Evolutionary conservation across 1,140 invertebrate species (phyloP).

Genomic region (Diabrotica undecimpunctata): DNA sequence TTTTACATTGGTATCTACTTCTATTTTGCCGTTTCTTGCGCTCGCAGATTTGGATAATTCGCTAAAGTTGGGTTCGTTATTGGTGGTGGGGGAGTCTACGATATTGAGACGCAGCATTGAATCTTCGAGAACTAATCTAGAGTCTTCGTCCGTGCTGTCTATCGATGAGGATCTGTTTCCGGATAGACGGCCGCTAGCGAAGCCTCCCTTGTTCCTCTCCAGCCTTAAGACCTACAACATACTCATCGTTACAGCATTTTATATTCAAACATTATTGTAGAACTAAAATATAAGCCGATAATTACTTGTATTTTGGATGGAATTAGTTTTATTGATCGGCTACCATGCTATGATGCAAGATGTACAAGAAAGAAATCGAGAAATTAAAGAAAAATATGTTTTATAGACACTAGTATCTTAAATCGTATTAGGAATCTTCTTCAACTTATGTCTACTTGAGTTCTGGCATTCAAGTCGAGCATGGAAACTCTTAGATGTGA

Average conservation of each 20-base stretch:
- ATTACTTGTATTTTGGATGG: too few species aligned
- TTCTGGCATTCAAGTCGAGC: too few species aligned
- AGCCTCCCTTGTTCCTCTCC: conserved; percentile 33
- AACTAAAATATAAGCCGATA: too few species aligned
- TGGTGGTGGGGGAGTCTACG: conserved; percentile 37
- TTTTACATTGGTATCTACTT: conserved; percentile 35
- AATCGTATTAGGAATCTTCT: too few species aligned
- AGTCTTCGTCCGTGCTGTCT: conserved; percentile 45
- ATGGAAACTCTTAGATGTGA: too few species aligned
- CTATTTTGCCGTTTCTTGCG: conserved; percentile 26
- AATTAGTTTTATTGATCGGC: too few species aligned
- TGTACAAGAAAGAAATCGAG: too few species aligned
- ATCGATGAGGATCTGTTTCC: conserved; percentile 39
- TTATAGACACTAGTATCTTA: too few species aligned
- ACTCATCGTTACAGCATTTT: not conserved
- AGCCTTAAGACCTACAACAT: conserved; percentile 43
- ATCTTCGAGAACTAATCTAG: conserved; percentile 41
- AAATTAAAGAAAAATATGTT: too few species aligned
- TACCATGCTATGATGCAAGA: too few species aligned
- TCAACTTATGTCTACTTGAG: too few species aligned
- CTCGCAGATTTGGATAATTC: conserved; percentile 22
- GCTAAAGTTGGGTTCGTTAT: conserved; percentile 31
- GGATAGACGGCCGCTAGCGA: conserved; percentile 28
- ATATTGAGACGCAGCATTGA: conserved; percentile 41
- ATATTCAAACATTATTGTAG: too few species aligned